Conservation (phyloP, 2,797 vertebrate genomes). For the Carcharodon carcharias region DNA sequence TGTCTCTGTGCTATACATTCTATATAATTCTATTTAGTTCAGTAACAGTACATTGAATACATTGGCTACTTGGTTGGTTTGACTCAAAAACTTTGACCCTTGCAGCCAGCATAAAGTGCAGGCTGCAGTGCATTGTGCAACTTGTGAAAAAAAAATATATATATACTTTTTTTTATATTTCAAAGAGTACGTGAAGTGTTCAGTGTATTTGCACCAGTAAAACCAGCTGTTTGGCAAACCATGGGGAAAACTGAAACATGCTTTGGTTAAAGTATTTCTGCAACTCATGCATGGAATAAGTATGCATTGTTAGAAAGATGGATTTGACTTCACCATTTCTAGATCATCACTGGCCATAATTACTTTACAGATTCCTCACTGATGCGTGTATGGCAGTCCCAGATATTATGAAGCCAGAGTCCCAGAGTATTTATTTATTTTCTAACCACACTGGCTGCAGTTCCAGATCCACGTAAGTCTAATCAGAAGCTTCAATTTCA, state of each 20-base stretch:
- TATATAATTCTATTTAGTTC: too few relatives aligned
- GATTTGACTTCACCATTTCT: constrained; percentile 8
- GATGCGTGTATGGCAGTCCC: background rate
- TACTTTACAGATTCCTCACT: background rate
- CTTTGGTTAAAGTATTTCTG: background rate
- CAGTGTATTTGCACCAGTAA: background rate
- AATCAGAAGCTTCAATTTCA: background rate
- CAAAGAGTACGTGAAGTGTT: background rate
- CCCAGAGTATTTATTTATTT: background rate
- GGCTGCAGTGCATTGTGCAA: background rate
- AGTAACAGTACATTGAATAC: too few relatives aligned
- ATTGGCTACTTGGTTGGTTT: background rate
- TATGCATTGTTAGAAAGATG: background rate
- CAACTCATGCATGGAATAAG: background rate
- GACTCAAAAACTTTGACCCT: background rate
- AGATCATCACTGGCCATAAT: background rate
- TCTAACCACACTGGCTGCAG: background rate
- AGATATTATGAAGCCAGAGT: background rate
- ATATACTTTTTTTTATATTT: background rate
- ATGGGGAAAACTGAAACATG: background rate
- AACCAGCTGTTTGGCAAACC: constrained; percentile 23
- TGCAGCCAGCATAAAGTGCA: background rate
- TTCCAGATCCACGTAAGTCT: background rate
- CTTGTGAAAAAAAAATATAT: background rate
- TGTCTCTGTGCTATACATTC: too few relatives aligned